Base-by-base conservation (phyloP, 2,888 invertebrate species). In the Acronicta psi region DNA sequence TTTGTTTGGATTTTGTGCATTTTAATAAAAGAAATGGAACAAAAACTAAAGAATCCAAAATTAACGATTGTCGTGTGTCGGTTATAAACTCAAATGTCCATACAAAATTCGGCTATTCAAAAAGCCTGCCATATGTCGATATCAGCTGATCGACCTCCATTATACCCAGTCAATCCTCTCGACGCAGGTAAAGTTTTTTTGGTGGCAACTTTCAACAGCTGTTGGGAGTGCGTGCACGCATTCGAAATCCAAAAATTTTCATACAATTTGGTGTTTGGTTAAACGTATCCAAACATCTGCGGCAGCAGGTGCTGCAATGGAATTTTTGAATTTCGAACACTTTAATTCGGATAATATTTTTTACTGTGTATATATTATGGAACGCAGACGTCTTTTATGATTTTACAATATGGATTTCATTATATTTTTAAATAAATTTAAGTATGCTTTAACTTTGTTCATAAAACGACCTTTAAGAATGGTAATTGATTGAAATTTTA, bases 201-300 rank as follows among this genome's bases (percentile, higher is more conserved):
- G 67, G 68, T 79, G 69, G 69, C 66, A 65, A 75, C 70, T 75
- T 75, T 70, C 75, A 89, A 89, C 93, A 92, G 92, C 90, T 92
- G 93, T 86, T 86, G 63, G 29, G 18, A 65, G 80, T 80, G 76
- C 76, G 79, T 79, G 87, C 87, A 85, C 85, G 82, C 81, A 84
- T 88, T 85, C 81, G 70, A 69, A 86, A 86, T 85, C 84, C 85
- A 82, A 60, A 87, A 90, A 84, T 81, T 87, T 83, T 81, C 65
- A 85, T 84, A 81, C 81, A 80, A 76, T 76, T 79, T 75, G 64
- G 68, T 66, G 70, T 80, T 83, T 82, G 75, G 80, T 86, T 84
- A 82, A 34, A 85, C 85, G 78, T 77, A 74, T 74, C 73, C 62
- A 65, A 83, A 86, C 93, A 93, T 90, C 93, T 93, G 93, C 89